These are phyloP conservation scores for Schizopygopsis pylzovi DNA, from an alignment of 2,797 vertebrate genomes.

Conservation along the genomic window DNA sequence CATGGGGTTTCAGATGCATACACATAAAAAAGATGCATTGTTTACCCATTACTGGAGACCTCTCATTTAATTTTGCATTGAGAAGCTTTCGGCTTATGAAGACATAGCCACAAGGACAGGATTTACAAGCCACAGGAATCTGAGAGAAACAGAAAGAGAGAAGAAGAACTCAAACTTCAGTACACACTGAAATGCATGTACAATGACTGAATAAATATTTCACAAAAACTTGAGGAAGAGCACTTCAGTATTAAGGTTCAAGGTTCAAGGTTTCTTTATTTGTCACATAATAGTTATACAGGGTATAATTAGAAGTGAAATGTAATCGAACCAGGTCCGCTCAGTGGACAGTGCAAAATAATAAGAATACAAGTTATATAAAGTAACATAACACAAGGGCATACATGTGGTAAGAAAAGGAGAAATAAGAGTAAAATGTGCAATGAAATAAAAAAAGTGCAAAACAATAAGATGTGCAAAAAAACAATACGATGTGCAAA, in stretches of 20 bases:
- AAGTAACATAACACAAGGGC: too few relatives aligned
- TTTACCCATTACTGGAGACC: constrained; percentile 89
- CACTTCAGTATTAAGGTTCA: neutral
- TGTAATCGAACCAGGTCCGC: too few relatives aligned
- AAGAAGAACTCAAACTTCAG: neutral
- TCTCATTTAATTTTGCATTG: constrained; percentile 90
- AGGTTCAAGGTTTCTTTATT: too few relatives aligned
- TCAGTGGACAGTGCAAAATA: too few relatives aligned
- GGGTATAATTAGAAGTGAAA: too few relatives aligned
- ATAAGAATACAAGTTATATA: too few relatives aligned
- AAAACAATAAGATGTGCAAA: too few relatives aligned
- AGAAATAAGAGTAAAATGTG: too few relatives aligned
- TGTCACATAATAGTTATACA: too few relatives aligned
- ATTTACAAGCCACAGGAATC: constrained; percentile 99
- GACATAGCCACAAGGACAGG: constrained; percentile 94
- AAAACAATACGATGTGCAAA: too few relatives aligned
- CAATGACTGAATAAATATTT: neutral
- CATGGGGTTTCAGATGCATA: neutral
- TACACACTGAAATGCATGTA: neutral
- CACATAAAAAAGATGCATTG: neutral
- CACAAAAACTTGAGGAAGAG: neutral
- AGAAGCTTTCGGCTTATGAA: constrained; percentile 98
- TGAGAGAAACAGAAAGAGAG: constrained; percentile 63
- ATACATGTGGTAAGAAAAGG: too few relatives aligned
- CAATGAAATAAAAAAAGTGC: too few relatives aligned